phyloP scores from a whole-genome alignment of 1,140 invertebrate species.

The Habropoda laboriosa region DNA sequence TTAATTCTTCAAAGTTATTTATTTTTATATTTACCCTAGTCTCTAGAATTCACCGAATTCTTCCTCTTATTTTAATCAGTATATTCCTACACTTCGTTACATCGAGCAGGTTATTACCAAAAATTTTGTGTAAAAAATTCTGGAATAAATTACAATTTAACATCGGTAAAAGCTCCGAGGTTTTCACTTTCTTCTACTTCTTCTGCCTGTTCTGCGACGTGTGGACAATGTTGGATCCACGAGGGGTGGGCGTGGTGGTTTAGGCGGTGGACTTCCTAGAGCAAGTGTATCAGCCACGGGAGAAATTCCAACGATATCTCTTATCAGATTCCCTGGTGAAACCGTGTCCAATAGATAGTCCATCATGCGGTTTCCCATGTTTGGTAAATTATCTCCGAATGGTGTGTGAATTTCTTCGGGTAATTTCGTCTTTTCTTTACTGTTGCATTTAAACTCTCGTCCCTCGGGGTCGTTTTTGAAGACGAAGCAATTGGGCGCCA shows the following conservation, averaged over 20 bases:
- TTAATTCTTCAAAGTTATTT: too few species aligned
- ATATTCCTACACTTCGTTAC: too few species aligned
- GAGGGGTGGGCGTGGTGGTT: not conserved
- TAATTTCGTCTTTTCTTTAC: not conserved
- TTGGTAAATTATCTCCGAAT: not conserved
- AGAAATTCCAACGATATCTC: constrained; percentile 7
- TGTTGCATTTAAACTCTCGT: not conserved
- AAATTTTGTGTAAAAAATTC: too few species aligned
- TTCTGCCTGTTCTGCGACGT: not conserved
- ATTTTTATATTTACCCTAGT: too few species aligned
- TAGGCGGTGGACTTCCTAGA: constrained; percentile 20
- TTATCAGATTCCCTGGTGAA: not conserved
- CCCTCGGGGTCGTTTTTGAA: constrained; percentile 12
- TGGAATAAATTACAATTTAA: too few species aligned
- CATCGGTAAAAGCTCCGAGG: too few species aligned
- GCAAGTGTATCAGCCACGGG: constrained; percentile 3
- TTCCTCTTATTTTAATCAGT: too few species aligned
- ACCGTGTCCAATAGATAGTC: not conserved
- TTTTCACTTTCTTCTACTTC: not conserved
- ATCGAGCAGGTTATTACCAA: too few species aligned
- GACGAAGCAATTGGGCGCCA: not conserved
- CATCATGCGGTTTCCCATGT: not conserved
- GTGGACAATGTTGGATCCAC: not conserved
- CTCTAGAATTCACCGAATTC: too few species aligned
- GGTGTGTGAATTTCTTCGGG: too few species aligned